Conservation (phyloP, 2,888 invertebrate species). For the Athalia rosae region DNA sequence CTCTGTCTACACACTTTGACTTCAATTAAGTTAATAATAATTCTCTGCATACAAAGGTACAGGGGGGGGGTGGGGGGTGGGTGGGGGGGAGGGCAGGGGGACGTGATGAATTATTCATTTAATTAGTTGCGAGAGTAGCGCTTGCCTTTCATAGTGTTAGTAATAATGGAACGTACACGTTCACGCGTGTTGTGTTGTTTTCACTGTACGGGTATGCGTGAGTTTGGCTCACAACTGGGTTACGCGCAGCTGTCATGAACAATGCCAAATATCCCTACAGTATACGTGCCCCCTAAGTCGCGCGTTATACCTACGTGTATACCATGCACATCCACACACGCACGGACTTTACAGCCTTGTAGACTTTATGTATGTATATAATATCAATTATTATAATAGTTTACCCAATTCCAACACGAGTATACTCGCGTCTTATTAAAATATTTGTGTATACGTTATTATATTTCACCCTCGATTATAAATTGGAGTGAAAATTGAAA, state of each 20-base stretch:
- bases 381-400: too few species aligned
- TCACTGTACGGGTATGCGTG: neutral
- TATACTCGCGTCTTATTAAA: too few species aligned
- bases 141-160: neutral
- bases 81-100: too few species aligned
- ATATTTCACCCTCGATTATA: too few species aligned
- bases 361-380: too few species aligned
- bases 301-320: too few species aligned
- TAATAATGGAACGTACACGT: neutral
- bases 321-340: too few species aligned
- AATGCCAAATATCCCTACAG: neutral
- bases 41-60: conserved; percentile 32
- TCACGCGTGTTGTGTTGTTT: neutral
- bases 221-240: conserved; percentile 7
- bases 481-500: too few species aligned
- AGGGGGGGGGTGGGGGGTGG: too few species aligned
- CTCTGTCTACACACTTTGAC: conserved; percentile 28
- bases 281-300: neutral
- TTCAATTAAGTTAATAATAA: conserved; percentile 40
- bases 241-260: conserved; percentile 11
- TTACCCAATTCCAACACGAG: too few species aligned
- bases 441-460: too few species aligned
- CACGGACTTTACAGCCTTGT: too few species aligned
- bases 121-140: conserved; percentile 28
- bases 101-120: conserved; percentile 39